Percentiles rank a stretch among this genome's conserved stretches.
These are phyloP conservation scores for Anthophora plumipes DNA, from an alignment of 2,888 invertebrate species.

Conservation along the genomic window DNA sequence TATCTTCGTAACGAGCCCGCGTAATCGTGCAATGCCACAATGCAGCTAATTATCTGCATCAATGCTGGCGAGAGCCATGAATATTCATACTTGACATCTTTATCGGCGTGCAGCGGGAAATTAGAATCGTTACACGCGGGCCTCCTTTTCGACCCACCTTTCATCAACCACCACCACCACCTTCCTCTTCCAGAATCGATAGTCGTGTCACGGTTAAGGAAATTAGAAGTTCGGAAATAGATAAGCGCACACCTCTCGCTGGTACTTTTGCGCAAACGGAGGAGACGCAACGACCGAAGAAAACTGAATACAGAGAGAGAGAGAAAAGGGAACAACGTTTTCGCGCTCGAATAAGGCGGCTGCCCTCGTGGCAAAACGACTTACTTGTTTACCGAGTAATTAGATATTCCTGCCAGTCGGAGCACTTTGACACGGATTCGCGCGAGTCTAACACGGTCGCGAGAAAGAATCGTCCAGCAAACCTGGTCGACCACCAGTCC, in stretches of 20 bases:
- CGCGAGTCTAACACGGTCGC: background rate
- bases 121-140: constrained; percentile 18
- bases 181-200: constrained; percentile 38
- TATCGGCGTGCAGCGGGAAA: constrained; percentile 43
- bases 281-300: background rate
- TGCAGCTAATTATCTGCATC: constrained; percentile 50
- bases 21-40: constrained; percentile 50
- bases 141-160: constrained; percentile 42
- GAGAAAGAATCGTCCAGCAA: constrained; percentile 2
- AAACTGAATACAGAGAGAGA: constrained; percentile 8
- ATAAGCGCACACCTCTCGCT: no score
- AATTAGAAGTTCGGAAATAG: constrained; percentile 23
- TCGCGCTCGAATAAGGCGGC: background rate
- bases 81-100: constrained; percentile 61
- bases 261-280: background rate
- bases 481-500: constrained; percentile 11
- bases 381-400: constrained; percentile 46
- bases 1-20: constrained; percentile 41
- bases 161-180: no score
- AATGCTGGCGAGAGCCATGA: constrained; percentile 51
- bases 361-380: constrained; percentile 23
- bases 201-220: constrained; percentile 21
- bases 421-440: constrained; percentile 54
- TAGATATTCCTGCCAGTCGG: constrained; percentile 39
- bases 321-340: constrained; percentile 3